Evolutionary conservation across 2,888 invertebrate species (phyloP).

Genomic region (Torymus aiolomorphi): DNA sequence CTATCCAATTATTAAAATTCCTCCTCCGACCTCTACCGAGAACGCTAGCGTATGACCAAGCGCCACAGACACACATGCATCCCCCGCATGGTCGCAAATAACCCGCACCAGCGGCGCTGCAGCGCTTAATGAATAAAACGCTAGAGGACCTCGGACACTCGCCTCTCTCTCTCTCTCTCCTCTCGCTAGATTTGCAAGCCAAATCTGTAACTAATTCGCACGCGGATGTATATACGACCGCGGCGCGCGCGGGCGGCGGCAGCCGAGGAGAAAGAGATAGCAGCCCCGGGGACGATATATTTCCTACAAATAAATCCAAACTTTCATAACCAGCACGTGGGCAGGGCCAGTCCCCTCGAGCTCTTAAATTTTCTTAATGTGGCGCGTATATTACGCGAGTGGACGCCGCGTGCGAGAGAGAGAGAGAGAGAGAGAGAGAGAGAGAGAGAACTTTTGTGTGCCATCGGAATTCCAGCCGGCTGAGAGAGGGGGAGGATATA

Average conservation of each 20-base stretch:
- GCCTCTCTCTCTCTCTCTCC: not conserved
- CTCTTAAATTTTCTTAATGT: constrained; percentile 71
- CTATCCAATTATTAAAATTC: not conserved
- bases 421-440: not conserved
- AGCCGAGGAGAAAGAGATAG: constrained; percentile 13
- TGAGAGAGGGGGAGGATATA: not conserved
- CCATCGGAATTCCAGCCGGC: too few relatives aligned
- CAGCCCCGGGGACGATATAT: constrained; percentile 51
- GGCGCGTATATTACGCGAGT: constrained; percentile 65
- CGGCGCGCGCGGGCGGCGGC: constrained; percentile 21
- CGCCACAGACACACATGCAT: too few relatives aligned
- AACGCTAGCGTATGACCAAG: not conserved
- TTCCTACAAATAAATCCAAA: constrained; percentile 68
- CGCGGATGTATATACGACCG: constrained; percentile 30
- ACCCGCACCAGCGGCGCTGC: not conserved
- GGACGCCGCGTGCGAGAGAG: not conserved
- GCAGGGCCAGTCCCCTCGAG: constrained; percentile 36
- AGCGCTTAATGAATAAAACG: constrained; percentile 37
- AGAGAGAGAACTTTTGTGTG: not conserved
- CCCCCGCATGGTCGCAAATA: too few relatives aligned
- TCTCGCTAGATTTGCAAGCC: constrained; percentile 38
- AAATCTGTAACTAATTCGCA: constrained; percentile 46
- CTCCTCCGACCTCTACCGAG: not conserved
- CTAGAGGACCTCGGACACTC: not conserved
- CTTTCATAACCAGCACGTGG: constrained; percentile 68